Percentiles rank a stretch among this genome's conserved stretches.
Conservation (phyloP, 2,888 invertebrate species). For the Standfussiana lucernea region DNA sequence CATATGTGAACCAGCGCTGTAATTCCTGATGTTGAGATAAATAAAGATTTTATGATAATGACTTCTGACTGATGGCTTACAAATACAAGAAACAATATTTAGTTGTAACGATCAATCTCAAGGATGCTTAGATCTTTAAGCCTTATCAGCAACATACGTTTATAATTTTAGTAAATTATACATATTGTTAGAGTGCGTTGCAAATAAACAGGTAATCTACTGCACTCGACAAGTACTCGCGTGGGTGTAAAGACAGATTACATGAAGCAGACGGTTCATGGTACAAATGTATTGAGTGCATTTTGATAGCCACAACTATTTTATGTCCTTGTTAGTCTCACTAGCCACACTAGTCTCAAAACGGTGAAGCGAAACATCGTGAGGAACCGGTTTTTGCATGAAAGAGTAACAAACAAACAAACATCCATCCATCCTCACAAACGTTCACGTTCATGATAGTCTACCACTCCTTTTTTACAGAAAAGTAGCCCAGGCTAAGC, state of each 20-base stretch:
- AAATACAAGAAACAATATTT: too few species aligned
- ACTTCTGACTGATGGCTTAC: too few species aligned
- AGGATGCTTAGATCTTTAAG: too few species aligned
- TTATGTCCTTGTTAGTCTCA: neutral
- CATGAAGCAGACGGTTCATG: neutral
- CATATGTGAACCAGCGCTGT: too few species aligned
- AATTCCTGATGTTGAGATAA: too few species aligned
- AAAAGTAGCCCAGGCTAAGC: too few species aligned
- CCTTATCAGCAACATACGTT: too few species aligned
- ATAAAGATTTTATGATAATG: too few species aligned
- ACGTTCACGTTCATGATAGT: neutral
- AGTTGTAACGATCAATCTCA: too few species aligned
- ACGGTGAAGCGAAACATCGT: neutral
- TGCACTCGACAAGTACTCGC: neutral
- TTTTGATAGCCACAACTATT: neutral
- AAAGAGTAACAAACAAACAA: neutral
- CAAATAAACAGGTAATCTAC: constrained; percentile 17
- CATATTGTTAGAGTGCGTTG: neutral
- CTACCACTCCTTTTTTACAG: too few species aligned
- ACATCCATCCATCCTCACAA: neutral
- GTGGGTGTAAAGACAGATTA: constrained; percentile 6
- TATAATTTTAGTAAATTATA: too few species aligned
- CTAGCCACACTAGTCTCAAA: neutral
- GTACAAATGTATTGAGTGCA: neutral
- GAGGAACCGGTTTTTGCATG: neutral